Conservation (phyloP, 2,113 vertebrate genomes). For the Spea multiplicata region DNA sequence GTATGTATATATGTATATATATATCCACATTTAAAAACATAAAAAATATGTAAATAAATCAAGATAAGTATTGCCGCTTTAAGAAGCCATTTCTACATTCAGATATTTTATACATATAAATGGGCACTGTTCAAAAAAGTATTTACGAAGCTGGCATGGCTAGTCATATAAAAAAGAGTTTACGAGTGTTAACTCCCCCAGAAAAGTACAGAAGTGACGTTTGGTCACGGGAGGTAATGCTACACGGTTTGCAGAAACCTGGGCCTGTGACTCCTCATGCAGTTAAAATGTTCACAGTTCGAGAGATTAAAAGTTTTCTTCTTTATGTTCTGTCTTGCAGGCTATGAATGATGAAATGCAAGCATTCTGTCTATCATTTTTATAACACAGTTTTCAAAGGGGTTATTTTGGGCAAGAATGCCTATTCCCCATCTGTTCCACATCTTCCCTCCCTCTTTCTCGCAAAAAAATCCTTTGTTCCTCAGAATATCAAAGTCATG, state of each 20-base stretch:
- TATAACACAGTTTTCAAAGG: slow-evolving; percentile 47
- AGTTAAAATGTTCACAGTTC: slow-evolving; percentile 38
- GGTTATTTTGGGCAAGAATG: slow-evolving; percentile 44
- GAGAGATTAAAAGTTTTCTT: slow-evolving; percentile 28
- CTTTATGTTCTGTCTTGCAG: slow-evolving; percentile 9
- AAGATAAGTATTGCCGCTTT: no score
- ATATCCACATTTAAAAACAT: no score
- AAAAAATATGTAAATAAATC: no score
- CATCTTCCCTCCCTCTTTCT: slow-evolving; percentile 33
- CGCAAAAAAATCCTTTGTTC: slow-evolving; percentile 41
- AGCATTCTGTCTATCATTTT: slow-evolving; percentile 45
- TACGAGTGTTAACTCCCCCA: background rate
- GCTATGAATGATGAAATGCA: slow-evolving; percentile 38
- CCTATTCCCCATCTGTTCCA: slow-evolving; percentile 44
- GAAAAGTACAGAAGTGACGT: background rate
- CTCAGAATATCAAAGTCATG: slow-evolving; percentile 47
- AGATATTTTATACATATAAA: no score
- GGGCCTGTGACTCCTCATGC: background rate
- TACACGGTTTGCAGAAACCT: background rate
- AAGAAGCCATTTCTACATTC: no score
- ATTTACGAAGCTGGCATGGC: no score
- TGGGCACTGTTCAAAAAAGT: no score
- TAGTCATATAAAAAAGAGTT: no score
- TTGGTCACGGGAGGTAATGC: slow-evolving; percentile 15
- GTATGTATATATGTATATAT: no score